These are phyloP conservation scores for Spea multiplicata DNA, from an alignment of 2,113 vertebrate genomes.

Conservation along the genomic window DNA sequence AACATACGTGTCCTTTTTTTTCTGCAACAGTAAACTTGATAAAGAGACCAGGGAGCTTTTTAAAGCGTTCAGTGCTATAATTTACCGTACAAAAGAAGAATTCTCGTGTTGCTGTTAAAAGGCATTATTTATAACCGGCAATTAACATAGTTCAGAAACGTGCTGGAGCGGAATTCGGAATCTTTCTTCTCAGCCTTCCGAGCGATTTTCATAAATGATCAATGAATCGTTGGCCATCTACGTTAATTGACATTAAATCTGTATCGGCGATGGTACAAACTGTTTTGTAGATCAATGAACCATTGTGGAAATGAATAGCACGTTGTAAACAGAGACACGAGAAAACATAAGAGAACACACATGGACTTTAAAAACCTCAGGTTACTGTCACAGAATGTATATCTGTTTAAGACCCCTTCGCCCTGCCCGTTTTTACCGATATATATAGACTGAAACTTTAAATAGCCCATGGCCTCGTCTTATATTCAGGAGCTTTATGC, in stretches of 20 bases:
- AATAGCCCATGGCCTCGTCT: too few relatives aligned
- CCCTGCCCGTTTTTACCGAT: too few relatives aligned
- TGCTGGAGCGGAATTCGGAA: not conserved
- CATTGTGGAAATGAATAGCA: not conserved
- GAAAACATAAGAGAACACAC: not conserved
- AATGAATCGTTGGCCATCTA: not conserved
- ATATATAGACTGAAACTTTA: too few relatives aligned
- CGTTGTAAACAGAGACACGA: not conserved
- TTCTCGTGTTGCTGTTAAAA: not conserved
- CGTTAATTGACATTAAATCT: not conserved
- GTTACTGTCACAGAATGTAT: too few relatives aligned
- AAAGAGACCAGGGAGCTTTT: slow-evolving; percentile 5
- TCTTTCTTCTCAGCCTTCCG: not conserved
- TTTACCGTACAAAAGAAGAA: not conserved
- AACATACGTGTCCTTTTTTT: not conserved
- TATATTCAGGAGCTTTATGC: too few relatives aligned
- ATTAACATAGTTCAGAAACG: not conserved
- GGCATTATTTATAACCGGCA: not conserved
- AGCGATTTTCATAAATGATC: not conserved
- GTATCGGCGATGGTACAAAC: not conserved
- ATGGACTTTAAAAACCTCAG: not conserved
- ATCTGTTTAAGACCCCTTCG: too few relatives aligned
- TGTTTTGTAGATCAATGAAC: not conserved
- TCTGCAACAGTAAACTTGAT: slow-evolving; percentile 6
- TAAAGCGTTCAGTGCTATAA: not conserved